These are phyloP conservation scores for Rhincodon typus DNA, from an alignment of 2,797 vertebrate species.

Conservation along the genomic window DNA sequence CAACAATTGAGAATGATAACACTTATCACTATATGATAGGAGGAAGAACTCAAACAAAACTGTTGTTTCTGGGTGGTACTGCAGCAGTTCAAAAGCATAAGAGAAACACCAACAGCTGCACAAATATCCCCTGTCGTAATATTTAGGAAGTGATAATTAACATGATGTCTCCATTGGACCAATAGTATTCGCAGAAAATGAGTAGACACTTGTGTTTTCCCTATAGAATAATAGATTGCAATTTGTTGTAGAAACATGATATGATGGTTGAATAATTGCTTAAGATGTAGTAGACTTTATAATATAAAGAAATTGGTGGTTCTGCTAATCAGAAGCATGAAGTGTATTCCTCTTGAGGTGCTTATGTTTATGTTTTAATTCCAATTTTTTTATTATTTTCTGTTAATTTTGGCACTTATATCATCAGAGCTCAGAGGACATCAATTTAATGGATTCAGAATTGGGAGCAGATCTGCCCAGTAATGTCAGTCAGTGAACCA, in stretches of 20 bases:
- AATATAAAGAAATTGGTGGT: not conserved
- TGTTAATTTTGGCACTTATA: not conserved
- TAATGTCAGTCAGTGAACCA: no score
- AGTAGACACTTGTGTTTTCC: not conserved
- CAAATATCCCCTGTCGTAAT: not conserved
- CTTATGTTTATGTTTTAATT: not conserved
- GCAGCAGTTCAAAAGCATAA: not conserved
- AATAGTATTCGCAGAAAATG: not conserved
- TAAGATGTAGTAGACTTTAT: not conserved
- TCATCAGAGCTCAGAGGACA: not conserved
- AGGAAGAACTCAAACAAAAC: not conserved
- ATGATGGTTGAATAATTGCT: not conserved
- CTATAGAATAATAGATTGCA: not conserved
- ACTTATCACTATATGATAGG: not conserved
- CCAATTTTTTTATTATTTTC: not conserved
- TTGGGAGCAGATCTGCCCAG: not conserved
- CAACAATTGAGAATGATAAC: not conserved
- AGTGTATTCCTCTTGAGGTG: not conserved
- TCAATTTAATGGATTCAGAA: not conserved
- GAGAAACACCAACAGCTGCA: not conserved
- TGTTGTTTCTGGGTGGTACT: not conserved
- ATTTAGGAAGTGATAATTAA: not conserved
- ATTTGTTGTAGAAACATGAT: not conserved
- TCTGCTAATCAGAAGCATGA: not conserved
- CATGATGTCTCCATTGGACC: not conserved